A percentile compares a stretch with the other conserved stretches of the same genome.
phyloP scores from a whole-genome alignment of 2,797 vertebrate genomes.

The Dallia pectoralis region DNA sequence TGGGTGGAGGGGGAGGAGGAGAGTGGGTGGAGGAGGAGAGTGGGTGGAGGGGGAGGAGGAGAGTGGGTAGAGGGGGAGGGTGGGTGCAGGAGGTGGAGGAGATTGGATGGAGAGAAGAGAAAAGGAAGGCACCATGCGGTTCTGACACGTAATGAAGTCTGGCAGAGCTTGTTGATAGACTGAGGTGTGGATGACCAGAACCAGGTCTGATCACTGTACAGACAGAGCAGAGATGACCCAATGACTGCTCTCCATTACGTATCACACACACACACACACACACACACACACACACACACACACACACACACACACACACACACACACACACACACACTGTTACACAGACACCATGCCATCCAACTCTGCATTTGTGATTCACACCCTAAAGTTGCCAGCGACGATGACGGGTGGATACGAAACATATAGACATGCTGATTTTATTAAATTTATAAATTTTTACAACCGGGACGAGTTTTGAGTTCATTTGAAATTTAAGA shows the following conservation, averaged over 20 bases:
- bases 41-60: no score
- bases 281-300: not conserved
- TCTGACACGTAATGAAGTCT: slow-evolving; percentile 59
- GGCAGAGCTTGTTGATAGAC: slow-evolving; percentile 28
- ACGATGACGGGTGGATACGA: no score
- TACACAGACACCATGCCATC: not conserved
- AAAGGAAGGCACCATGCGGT: slow-evolving; percentile 58
- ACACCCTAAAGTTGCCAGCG: not conserved
- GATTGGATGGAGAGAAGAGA: no score
- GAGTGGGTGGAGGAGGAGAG: no score
- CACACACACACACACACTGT: not conserved
- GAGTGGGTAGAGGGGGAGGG: no score
- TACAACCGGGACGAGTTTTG: not conserved
- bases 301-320: not conserved
- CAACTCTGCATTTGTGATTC: not conserved
- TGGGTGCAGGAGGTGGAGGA: no score
- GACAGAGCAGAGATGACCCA: not conserved
- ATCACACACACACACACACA: not conserved
- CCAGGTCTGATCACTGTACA: not conserved
- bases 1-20: no score
- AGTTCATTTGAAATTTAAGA: not conserved
- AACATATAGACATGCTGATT: no score
- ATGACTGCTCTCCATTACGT: not conserved
- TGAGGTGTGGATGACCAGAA: not conserved
- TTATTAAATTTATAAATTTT: no score